Evolutionary conservation across 2,113 vertebrate species (phyloP).

Genomic region (Motacilla tschutschensis): DNA sequence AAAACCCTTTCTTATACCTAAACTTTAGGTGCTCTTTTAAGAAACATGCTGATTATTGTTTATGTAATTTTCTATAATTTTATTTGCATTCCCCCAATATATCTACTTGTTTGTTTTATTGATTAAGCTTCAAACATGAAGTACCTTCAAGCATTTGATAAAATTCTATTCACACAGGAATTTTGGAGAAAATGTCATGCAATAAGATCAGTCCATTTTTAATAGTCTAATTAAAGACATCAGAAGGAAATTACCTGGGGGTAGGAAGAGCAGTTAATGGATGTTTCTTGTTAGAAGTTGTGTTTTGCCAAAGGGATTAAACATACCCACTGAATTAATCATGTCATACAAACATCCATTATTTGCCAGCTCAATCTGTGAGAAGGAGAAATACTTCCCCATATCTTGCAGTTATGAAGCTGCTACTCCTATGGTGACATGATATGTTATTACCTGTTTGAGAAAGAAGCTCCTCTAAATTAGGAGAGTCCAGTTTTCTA

Average conservation of each 20-base stretch:
- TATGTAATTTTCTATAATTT: not conserved
- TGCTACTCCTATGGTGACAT: not conserved
- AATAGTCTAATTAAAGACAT: constrained; percentile 48
- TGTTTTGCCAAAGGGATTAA: constrained; percentile 33
- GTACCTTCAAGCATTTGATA: not conserved
- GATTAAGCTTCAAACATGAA: not conserved
- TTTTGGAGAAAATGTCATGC: constrained; percentile 13
- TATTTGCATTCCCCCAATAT: not conserved
- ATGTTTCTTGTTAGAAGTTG: constrained; percentile 12
- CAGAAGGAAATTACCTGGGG: constrained; percentile 1
- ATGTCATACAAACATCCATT: not conserved
- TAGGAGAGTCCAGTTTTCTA: not conserved
- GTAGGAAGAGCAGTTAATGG: constrained; percentile 16
- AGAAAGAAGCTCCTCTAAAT: not conserved
- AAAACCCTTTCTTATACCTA: not conserved
- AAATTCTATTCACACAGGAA: not conserved
- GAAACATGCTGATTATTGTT: not conserved
- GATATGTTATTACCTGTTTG: not conserved
- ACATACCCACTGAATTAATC: not conserved
- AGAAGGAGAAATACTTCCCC: not conserved
- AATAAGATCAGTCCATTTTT: constrained; percentile 2
- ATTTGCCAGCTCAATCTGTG: not conserved
- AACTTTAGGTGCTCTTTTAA: not conserved
- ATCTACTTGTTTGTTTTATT: not conserved
- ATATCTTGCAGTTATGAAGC: not conserved